Conservation (phyloP, 2,797 vertebrate genomes). For the Cichlasoma orientale region DNA sequence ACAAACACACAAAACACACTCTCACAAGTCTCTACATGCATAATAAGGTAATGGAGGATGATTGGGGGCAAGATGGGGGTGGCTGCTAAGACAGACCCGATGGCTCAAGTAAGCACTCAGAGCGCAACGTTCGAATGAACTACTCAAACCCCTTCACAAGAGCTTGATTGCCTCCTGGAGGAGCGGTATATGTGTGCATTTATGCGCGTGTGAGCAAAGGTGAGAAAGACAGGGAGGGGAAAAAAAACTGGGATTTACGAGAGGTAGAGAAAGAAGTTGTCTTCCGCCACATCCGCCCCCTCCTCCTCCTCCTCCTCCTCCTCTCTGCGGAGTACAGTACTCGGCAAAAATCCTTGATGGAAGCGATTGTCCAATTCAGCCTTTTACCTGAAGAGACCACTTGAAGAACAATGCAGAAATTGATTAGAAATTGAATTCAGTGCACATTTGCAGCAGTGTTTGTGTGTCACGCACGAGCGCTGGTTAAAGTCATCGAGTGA, state of each 20-base stretch:
- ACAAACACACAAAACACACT: neutral
- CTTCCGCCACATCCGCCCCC: constrained; percentile 18
- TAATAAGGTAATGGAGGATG: constrained; percentile 71
- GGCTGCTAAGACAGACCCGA: constrained; percentile 71
- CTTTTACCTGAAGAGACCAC: constrained; percentile 72
- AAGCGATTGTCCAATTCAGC: constrained; percentile 60
- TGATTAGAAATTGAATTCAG: constrained; percentile 63
- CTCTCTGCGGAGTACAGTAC: constrained; percentile 44
- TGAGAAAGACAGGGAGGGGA: constrained; percentile 55
- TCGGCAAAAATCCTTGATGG: constrained; percentile 73
- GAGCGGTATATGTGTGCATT: constrained; percentile 15
- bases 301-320: constrained; percentile 18
- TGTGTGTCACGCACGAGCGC: neutral
- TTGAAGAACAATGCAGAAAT: constrained; percentile 68
- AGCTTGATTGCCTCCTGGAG: constrained; percentile 76
- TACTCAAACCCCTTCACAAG: constrained; percentile 69
- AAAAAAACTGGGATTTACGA: constrained; percentile 42
- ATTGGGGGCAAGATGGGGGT: constrained; percentile 63
- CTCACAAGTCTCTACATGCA: neutral
- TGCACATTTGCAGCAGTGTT: neutral
- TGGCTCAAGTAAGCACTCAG: constrained; percentile 73
- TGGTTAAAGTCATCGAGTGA: constrained; percentile 23
- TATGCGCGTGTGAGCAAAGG: constrained; percentile 29
- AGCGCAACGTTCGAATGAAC: constrained; percentile 44
- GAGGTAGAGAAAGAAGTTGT: constrained; percentile 55